Evolutionary conservation across 2,888 invertebrate species (phyloP), one percentile per base, ranked within the genome.

Genomic region (Molorchus minor): DNA sequence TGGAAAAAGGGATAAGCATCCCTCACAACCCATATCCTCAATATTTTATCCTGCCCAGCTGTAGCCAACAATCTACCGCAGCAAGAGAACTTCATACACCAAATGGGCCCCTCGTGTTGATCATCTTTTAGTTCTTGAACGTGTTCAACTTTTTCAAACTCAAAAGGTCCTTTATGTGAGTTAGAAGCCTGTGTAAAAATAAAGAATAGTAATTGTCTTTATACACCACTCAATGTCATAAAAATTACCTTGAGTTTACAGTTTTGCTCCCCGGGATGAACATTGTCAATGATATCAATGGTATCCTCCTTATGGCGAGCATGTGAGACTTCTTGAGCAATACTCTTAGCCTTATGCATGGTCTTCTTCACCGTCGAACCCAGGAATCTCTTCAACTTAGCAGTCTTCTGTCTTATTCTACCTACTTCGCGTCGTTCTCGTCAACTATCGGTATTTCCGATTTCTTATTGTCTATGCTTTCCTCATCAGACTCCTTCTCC

Each of bases 71-170:
- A 84, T 10, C 96, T 86, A 0, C 98, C 98, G 82, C 98, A 98
- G 56, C 91, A 92, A 55, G 96, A 97, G 81, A 98, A 98, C 82
- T 96, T 96, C 92, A 98, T 96, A 76, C 96, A 96, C 98, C 98
- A 99, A 70, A 99, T 94, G 1, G 98, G 96, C 41, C 96, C 96
- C 8, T 88, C 87, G 79, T 97, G 96, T 67, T 97, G 96, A 64
- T 79, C 79, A 30, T 79, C 79, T 57, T 76, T 77, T 13, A 81
- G 63, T 69, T 91, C 96, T 83, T 93, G 93, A 0, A 98, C 93
- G 70, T 96, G 92, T 76, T 94, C 89, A 17, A 98, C 84, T 46
- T 95, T 93, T 61, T 88, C 88, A 80, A 98, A 98, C 81, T 99
- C 98, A 77, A 94, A 96, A 0, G 97, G 98, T 0, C 98, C 98